A percentile compares a stretch with the other conserved stretches of the same genome.
These are phyloP conservation scores for Anniella stebbinsi DNA, from an alignment of 2,797 vertebrate genomes.

Conservation along the genomic window DNA sequence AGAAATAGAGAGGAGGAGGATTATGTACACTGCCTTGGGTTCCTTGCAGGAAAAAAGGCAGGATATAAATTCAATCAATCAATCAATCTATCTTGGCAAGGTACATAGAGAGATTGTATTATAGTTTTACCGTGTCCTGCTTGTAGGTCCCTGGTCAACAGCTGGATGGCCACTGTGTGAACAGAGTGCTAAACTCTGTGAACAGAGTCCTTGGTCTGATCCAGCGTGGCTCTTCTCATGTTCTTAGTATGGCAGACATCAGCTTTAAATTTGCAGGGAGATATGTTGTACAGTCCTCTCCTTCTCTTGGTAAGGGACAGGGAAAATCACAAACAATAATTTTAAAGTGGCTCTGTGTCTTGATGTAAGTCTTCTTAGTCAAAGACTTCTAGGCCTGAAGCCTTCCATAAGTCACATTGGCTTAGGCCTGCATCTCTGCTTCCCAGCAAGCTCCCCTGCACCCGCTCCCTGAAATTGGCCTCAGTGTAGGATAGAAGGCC, in stretches of 20 bases:
- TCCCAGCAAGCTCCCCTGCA: neutral
- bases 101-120: neutral
- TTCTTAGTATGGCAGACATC: neutral
- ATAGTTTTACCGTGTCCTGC: neutral
- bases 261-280: neutral
- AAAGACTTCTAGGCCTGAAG: neutral
- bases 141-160: no score
- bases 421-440: neutral
- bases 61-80: no score
- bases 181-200: no score
- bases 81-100: neutral
- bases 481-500: slow-evolving; percentile 53
- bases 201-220: no score
- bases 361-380: no score
- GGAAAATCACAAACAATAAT: neutral
- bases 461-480: neutral
- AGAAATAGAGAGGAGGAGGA: no score
- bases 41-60: no score
- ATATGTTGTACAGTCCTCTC: neutral
- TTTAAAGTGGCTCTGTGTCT: neutral
- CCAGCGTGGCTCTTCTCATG: no score
- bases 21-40: no score
- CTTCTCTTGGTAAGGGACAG: neutral
- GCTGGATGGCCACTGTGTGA: no score
- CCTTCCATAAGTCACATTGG: neutral